phyloP scores from a whole-genome alignment of 2,113 vertebrate species.

The Leiothrix lutea region DNA sequence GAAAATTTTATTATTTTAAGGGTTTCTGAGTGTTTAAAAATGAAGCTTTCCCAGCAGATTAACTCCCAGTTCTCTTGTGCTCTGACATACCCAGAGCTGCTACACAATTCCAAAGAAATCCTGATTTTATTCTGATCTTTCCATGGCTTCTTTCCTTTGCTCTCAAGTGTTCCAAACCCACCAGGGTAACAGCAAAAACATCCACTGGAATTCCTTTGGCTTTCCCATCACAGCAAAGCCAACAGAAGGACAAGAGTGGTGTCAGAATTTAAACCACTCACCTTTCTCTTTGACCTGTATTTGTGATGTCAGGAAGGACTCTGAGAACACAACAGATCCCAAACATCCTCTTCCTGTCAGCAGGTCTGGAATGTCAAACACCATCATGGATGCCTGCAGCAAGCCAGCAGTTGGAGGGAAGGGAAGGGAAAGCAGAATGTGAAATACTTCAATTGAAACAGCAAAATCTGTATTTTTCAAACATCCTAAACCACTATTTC shows the following conservation, averaged over 20 bases:
- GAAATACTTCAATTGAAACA: neutral
- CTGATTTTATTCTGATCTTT: neutral
- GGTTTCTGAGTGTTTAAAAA: neutral
- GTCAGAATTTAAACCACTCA: neutral
- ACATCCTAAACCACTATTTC: neutral
- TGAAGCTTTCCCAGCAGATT: neutral
- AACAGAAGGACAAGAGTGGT: fast-evolving
- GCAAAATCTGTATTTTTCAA: neutral
- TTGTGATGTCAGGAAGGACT: conserved; percentile 92
- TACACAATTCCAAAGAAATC: neutral
- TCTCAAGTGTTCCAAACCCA: neutral
- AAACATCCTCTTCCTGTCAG: conserved; percentile 74
- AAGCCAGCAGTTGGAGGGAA: neutral
- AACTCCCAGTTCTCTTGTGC: neutral
- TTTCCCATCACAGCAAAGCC: neutral
- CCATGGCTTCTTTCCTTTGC: neutral
- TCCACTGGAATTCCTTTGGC: fast-evolving
- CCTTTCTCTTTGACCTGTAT: conserved; percentile 90
- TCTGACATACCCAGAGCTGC: neutral
- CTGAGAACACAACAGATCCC: conserved; percentile 93
- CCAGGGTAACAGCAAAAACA: fast-evolving
- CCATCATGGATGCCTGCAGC: conserved; percentile 83
- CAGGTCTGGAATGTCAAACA: conserved; percentile 89
- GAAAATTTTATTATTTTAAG: neutral
- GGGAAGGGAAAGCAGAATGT: neutral